Percentiles rank a stretch among this genome's conserved stretches.
phyloP scores from a whole-genome alignment of 2,113 vertebrate species.

The Pardalotus punctatus region DNA sequence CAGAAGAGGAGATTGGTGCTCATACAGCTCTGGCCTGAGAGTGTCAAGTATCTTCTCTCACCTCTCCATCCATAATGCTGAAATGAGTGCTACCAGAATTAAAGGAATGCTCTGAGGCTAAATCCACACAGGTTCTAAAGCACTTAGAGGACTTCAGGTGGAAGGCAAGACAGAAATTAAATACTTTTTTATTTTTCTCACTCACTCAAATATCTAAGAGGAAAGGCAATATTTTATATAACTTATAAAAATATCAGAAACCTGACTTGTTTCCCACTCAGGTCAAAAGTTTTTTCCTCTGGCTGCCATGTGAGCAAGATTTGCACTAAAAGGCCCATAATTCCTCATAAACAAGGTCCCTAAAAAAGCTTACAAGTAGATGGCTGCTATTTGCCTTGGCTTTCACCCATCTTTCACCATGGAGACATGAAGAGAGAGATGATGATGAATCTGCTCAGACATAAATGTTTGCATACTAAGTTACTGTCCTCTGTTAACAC shows the following conservation, averaged over 20 bases:
- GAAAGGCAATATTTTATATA: background rate
- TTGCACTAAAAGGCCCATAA: background rate
- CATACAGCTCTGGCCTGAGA: background rate
- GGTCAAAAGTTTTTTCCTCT: background rate
- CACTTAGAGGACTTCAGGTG: background rate
- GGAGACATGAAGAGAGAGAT: background rate
- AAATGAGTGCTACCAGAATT: background rate
- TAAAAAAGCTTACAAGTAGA: background rate
- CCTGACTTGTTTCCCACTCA: background rate
- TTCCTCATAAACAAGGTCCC: background rate
- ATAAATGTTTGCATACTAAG: background rate
- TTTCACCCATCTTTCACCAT: background rate
- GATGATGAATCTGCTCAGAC: background rate
- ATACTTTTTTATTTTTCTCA: slow-evolving; percentile 4
- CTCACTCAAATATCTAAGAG: background rate
- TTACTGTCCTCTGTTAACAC: background rate
- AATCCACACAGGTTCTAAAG: background rate
- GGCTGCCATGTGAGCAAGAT: background rate
- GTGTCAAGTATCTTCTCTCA: background rate
- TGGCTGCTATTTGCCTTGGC: background rate
- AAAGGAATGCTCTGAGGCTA: background rate
- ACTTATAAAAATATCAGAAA: background rate
- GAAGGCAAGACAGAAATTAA: background rate
- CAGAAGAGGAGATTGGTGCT: background rate
- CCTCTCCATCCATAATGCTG: background rate